Percentiles rank a stretch among this genome's conserved stretches.
phyloP scores from a whole-genome alignment of 35 echinoderm and acorn worm genomes.

The Ophiothrix spiculata region DNA sequence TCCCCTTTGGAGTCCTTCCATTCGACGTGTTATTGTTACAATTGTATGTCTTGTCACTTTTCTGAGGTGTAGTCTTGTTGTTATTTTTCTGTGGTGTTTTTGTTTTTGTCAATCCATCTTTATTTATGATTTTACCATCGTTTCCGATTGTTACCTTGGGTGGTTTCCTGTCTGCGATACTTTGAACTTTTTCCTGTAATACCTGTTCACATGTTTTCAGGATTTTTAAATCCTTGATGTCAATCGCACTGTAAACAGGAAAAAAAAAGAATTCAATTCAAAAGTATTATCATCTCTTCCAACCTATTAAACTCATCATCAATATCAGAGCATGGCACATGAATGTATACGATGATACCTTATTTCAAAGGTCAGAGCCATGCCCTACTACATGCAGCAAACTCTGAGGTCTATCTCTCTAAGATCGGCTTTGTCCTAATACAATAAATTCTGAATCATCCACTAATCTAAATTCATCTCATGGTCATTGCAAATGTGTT shows the following conservation, averaged over 20 bases:
- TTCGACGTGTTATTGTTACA: neutral
- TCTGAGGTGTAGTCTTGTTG: neutral
- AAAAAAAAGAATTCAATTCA: too few species aligned
- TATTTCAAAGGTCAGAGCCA: too few species aligned
- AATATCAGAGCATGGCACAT: too few species aligned
- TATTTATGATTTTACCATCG: neutral
- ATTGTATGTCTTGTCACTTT: neutral
- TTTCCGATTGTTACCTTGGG: neutral
- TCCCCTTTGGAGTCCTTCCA: neutral
- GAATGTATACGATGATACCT: too few species aligned
- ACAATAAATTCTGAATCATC: too few species aligned
- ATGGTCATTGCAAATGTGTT: neutral
- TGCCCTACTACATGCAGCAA: too few species aligned
- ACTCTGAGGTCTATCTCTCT: too few species aligned
- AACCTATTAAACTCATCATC: too few species aligned
- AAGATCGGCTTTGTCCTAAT: neutral
- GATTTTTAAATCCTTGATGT: slow-evolving; percentile 73
- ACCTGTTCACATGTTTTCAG: slow-evolving; percentile 50
- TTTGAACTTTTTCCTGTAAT: slow-evolving; percentile 23
- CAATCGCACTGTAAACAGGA: slow-evolving; percentile 42
- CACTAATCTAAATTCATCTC: too few species aligned
- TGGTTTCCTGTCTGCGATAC: neutral
- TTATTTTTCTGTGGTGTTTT: neutral
- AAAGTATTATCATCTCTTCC: too few species aligned
- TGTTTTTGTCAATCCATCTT: neutral